phyloP scores from a whole-genome alignment of 2,113 vertebrate genomes.

The Gorsachius goisagi region DNA sequence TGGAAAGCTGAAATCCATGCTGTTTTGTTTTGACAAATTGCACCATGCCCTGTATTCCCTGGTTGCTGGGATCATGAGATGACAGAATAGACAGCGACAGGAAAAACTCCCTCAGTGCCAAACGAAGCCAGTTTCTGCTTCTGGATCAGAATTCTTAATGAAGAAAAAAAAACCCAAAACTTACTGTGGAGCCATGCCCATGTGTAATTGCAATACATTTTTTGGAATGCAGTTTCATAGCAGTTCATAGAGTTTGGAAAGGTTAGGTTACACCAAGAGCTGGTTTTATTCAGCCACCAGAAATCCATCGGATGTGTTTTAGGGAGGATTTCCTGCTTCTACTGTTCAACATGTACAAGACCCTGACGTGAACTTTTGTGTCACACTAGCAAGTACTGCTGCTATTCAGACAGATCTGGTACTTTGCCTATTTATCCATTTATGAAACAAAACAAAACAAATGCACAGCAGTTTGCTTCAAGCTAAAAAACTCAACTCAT shows the following conservation, averaged over 20 bases:
- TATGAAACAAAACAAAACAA: background rate
- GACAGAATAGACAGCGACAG: background rate
- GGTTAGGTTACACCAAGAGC: background rate
- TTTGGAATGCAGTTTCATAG: background rate
- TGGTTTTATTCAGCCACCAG: background rate
- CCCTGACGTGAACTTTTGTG: background rate
- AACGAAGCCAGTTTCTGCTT: background rate
- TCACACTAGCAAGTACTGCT: background rate
- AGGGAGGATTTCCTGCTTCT: constrained; percentile 30
- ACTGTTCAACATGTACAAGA: background rate
- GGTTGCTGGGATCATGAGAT: background rate
- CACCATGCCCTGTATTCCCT: background rate
- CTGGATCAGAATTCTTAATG: background rate
- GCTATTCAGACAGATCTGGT: background rate
- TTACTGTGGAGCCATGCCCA: background rate
- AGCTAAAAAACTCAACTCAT: background rate
- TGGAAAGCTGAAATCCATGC: background rate
- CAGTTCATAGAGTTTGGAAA: background rate
- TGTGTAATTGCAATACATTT: background rate
- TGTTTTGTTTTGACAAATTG: background rate
- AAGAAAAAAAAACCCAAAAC: background rate
- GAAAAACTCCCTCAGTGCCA: background rate
- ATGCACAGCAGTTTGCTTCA: background rate
- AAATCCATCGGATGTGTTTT: background rate
- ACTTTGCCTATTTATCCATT: background rate